Percentiles rank a stretch among this genome's conserved stretches.
Evolutionary conservation across 2,888 invertebrate species (phyloP).

Genomic region (Megaustenia siamemsis): DNA sequence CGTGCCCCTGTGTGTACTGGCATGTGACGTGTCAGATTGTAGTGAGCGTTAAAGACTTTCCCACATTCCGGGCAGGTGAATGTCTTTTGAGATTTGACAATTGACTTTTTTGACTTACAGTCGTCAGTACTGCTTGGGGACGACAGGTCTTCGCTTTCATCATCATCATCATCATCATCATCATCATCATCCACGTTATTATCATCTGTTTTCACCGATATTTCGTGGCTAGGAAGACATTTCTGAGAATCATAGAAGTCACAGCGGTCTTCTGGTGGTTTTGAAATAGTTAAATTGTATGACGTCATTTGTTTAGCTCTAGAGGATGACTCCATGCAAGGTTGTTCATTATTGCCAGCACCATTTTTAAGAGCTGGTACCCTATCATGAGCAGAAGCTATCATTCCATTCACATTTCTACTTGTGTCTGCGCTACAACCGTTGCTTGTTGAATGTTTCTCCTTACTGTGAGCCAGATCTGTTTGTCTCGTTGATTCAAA

Average conservation of each 20-base stretch:
- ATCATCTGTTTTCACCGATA: constrained; percentile 39
- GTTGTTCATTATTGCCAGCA: background rate
- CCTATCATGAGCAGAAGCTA: background rate
- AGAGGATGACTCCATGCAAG: constrained; percentile 1
- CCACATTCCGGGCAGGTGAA: constrained; percentile 97
- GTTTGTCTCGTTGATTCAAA: constrained; percentile 43
- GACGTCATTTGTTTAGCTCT: background rate
- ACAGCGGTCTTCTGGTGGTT: constrained; percentile 8
- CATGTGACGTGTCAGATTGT: constrained; percentile 98
- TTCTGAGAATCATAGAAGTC: constrained; percentile 30
- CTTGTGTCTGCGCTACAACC: constrained; percentile 37
- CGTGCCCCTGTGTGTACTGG: constrained; percentile 98
- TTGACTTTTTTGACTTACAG: constrained; percentile 53
- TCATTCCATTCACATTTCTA: constrained; percentile 8
- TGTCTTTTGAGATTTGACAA: constrained; percentile 84
- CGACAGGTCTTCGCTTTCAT: constrained; percentile 38
- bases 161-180: constrained; percentile 21
- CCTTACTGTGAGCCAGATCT: background rate
- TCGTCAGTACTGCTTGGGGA: constrained; percentile 45
- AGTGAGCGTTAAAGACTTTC: constrained; percentile 98
- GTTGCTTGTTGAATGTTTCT: constrained; percentile 18
- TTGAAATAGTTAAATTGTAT: background rate
- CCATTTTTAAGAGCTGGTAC: background rate
- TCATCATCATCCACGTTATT: constrained; percentile 31
- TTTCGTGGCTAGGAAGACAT: background rate